These are phyloP conservation scores for Periphyllus acericola DNA, from an alignment of 2,888 invertebrate species.

Conservation along the genomic window DNA sequence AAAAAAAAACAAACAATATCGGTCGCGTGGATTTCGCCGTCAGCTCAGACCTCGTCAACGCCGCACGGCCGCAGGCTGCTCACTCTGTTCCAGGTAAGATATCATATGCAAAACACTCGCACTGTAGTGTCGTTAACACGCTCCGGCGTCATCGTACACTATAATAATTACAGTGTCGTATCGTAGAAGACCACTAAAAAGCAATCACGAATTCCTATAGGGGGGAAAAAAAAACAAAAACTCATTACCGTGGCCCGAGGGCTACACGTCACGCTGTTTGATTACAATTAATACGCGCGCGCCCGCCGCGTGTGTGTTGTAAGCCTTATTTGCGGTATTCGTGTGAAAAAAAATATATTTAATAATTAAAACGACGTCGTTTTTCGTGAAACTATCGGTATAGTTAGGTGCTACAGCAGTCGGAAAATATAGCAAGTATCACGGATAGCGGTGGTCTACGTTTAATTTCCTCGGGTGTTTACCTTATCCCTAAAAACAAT, in stretches of 20 bases:
- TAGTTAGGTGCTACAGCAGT: no score
- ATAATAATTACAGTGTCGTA: no score
- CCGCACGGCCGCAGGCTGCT: neutral
- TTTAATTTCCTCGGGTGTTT: neutral
- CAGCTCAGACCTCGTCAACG: neutral
- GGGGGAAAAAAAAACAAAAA: constrained; percentile 20
- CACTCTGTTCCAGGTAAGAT: neutral
- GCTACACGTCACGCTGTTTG: constrained; percentile 36
- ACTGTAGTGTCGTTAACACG: no score
- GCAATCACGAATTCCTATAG: neutral
- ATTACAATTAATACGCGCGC: constrained; percentile 3
- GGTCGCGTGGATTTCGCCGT: neutral
- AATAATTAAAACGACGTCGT: constrained; percentile 26
- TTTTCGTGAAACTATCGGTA: neutral
- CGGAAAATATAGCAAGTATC: neutral
- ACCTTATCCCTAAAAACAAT: neutral
- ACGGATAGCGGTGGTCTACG: neutral
- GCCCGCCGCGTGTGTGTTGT: neutral
- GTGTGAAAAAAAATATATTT: neutral
- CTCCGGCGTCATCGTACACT: no score
- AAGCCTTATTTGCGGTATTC: constrained; percentile 19
- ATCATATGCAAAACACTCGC: neutral
- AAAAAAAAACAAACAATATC: neutral
- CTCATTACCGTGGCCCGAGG: constrained; percentile 25
- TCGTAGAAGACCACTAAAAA: neutral